phyloP scores from a whole-genome alignment of 2,888 invertebrate genomes.

The Synanthedon vespiformis region DNA sequence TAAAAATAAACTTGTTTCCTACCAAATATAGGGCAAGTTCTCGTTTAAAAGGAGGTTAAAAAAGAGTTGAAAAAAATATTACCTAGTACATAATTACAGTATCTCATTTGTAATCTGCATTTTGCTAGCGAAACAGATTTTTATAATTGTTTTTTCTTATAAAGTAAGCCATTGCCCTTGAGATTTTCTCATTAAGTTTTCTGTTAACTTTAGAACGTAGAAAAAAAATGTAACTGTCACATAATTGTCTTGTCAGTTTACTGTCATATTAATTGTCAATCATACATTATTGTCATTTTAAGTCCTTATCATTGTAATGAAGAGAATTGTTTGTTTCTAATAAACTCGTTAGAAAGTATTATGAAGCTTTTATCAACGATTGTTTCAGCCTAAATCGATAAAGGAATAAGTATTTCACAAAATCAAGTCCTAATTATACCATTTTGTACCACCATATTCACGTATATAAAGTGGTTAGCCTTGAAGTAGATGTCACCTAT shows the following conservation, averaged over 20 bases:
- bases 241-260: neutral
- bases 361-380: constrained; percentile 26
- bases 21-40: too few species aligned
- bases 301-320: constrained; percentile 34
- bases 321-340: constrained; percentile 63
- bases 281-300: constrained; percentile 17
- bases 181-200: too few species aligned
- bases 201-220: too few species aligned
- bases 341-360: constrained; percentile 58
- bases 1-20: too few species aligned
- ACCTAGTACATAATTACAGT: too few species aligned
- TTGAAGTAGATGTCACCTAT: constrained; percentile 69
- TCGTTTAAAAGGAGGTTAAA: too few species aligned
- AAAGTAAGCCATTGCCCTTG: too few species aligned
- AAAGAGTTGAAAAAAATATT: too few species aligned
- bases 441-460: constrained; percentile 40
- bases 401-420: constrained; percentile 18
- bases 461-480: constrained; percentile 57
- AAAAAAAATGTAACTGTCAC: neutral
- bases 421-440: constrained; percentile 22
- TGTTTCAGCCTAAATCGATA: constrained; percentile 22
- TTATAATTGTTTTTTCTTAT: too few species aligned
- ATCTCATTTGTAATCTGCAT: too few species aligned
- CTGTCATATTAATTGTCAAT: constrained; percentile 5
- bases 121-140: too few species aligned